Conservation (phyloP, 2,113 vertebrate species). For the Pagrus major region DNA sequence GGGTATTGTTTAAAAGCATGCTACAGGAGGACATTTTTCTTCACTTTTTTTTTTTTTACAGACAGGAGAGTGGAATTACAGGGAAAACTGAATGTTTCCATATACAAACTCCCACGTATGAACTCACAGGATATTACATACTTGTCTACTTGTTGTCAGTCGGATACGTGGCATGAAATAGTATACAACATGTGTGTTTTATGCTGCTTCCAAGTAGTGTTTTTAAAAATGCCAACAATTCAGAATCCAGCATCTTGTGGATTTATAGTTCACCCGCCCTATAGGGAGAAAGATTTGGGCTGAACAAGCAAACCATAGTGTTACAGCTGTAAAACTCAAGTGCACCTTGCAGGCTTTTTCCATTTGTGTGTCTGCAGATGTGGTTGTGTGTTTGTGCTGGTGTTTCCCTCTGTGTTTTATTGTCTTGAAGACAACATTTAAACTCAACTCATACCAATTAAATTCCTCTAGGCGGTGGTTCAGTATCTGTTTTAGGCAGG, state of each 20-base stretch:
- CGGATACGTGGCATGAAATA: neutral
- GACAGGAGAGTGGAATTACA: neutral
- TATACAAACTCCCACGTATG: neutral
- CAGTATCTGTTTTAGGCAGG: constrained; percentile 2
- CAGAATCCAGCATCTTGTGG: neutral
- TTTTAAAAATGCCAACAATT: neutral
- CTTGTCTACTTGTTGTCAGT: neutral
- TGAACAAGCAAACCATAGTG: neutral
- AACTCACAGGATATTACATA: neutral
- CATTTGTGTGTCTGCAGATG: neutral
- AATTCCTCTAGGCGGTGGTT: constrained; percentile 19
- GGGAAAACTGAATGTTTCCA: neutral
- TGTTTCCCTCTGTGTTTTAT: neutral
- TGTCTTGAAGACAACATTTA: constrained; percentile 3
- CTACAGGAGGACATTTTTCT: constrained; percentile 10
- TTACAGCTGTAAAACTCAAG: neutral
- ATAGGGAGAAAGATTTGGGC: neutral
- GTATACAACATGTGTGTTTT: neutral
- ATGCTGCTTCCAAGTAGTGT: neutral
- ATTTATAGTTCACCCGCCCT: neutral
- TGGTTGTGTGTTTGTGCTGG: neutral
- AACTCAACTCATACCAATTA: neutral
- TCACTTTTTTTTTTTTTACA: constrained; percentile 6
- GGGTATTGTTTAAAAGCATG: constrained; percentile 52
- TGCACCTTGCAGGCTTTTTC: neutral